These are phyloP conservation scores for Drosophila quadrilineata DNA, from an alignment of 1,140 invertebrate genomes.

Conservation along the genomic window DNA sequence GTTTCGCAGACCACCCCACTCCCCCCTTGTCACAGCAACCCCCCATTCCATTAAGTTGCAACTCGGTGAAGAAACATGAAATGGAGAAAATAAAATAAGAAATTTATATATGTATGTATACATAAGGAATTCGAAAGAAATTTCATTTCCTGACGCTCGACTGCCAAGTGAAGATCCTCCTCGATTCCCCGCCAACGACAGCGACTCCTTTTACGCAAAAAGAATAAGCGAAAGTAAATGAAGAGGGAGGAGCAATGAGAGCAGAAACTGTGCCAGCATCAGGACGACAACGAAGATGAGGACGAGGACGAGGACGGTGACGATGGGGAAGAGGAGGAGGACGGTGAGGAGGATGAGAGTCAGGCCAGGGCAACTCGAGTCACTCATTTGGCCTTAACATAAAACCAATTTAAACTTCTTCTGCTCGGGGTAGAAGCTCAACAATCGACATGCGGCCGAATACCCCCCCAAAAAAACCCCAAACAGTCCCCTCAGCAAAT, in stretches of 20 bases:
- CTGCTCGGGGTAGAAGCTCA: constrained; percentile 35
- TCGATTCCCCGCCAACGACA: no score
- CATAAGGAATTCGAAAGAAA: constrained; percentile 67
- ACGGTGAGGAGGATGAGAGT: not conserved
- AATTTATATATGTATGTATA: no score
- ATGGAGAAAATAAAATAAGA: constrained; percentile 17
- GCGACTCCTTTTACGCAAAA: not conserved
- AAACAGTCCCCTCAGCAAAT: not conserved
- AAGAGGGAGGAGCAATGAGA: no score
- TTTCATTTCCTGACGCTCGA: constrained; percentile 73
- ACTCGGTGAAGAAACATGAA: constrained; percentile 42
- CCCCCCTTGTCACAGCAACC: constrained; percentile 20
- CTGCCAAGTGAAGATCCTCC: constrained; percentile 32
- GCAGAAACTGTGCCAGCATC: constrained; percentile 21
- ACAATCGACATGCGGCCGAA: constrained; percentile 30
- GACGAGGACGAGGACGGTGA: no score
- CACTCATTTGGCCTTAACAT: constrained; percentile 78
- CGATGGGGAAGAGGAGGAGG: not conserved
- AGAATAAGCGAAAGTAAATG: no score
- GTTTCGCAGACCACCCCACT: constrained; percentile 2
- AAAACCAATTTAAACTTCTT: constrained; percentile 77
- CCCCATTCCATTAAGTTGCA: constrained; percentile 41
- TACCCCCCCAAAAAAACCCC: no score
- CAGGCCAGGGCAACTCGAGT: constrained; percentile 30
- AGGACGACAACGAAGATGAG: no score